A percentile compares a stretch with the other conserved stretches of the same genome.
phyloP scores from a whole-genome alignment of 2,797 vertebrate species.

The Thamnophis elegans region DNA sequence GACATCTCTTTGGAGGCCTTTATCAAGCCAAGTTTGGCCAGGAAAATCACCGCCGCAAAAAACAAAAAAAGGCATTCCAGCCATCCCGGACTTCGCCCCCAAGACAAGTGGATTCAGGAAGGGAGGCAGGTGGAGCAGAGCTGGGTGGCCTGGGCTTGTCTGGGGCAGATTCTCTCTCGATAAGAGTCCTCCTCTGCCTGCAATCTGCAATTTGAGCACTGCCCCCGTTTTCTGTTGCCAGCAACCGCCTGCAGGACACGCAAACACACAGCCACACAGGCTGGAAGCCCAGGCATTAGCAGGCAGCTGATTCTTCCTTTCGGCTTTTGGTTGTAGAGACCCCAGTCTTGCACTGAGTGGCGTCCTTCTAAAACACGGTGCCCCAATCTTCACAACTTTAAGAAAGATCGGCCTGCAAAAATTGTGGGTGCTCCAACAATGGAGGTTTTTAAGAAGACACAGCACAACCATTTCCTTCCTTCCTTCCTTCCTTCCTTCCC shows the following conservation, averaged over 20 bases:
- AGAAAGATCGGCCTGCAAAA: not conserved
- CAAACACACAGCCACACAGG: not conserved
- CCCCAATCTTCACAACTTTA: not conserved
- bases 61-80: not conserved
- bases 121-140: not conserved
- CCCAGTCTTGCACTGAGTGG: not conserved
- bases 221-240: not conserved
- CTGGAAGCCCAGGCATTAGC: not conserved
- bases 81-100: conserved; percentile 15
- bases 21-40: not conserved
- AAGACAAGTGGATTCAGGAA: conserved; percentile 2
- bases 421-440: not conserved
- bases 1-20: not conserved
- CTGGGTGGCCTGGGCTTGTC: not conserved
- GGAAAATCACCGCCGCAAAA: not conserved
- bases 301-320: not conserved
- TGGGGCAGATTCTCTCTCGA: not conserved
- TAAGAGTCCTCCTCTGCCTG: not conserved
- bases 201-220: not conserved
- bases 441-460: not conserved
- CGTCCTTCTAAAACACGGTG: not conserved
- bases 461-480: not conserved
- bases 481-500: no score
- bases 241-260: not conserved
- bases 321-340: not conserved